Evolutionary conservation across 1,140 invertebrate genomes (phyloP), one percentile per base, ranked within the genome.

Genomic region (Neodiprion fabricii): DNA sequence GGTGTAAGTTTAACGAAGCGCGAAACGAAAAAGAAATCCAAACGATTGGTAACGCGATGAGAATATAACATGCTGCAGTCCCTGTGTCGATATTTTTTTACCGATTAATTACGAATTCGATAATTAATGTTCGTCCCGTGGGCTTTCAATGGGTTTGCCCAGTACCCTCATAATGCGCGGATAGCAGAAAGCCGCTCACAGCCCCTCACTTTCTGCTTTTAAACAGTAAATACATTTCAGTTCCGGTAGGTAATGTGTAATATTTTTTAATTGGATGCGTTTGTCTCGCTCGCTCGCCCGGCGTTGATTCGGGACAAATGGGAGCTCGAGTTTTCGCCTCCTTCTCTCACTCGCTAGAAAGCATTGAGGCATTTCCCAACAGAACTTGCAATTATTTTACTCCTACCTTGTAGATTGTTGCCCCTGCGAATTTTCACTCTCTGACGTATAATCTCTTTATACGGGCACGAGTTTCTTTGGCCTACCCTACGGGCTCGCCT

Each of bases 231-330:
- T 84, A 85, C 82, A 82, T 85, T 87, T 86, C 85, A 84, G 81
- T 78, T 76, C 79, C 81, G 79, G 81, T 79, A 77, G 82, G 80
- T 85, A 88, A 88, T 87, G 83, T 85, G 84, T 87, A 87, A 88
- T 88, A 88, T 61, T 87, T 87, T 87, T 88, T 88, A 88, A 88
- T 88, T 88, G 85, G 85, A 87, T 61, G 53, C n/a, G 11, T 61
- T 61, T 85, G 81, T 81, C 79, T 75, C 81, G 72, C 78, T 83
- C 82, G 82, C 76, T 69, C 77, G 78, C 70, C 12, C 23, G 21
- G 21, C 23, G n/a, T 11, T 10, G 70, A 69, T 68, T 17, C 53
- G n/a, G n/a, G 11, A 17, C 53, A 61, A 61, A 61, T 17, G 8
- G 53, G 53, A 17, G n/a, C 11, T 71, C 77, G 70, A 74, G n/a